Base-by-base conservation (phyloP, 2,797 vertebrate species). In the Argya squamiceps region DNA sequence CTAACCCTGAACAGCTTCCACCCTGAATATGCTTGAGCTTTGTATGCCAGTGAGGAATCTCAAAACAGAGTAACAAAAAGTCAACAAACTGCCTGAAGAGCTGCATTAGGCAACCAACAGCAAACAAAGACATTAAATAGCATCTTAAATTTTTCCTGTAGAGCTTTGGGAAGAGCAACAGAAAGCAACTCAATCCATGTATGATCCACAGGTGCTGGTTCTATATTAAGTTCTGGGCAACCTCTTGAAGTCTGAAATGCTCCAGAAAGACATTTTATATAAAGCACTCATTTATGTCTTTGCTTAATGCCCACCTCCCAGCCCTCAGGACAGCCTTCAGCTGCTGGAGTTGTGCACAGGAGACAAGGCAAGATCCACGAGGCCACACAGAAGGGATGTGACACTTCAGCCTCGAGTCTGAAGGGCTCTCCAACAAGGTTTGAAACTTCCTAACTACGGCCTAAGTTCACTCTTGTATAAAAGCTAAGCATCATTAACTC, bases 301-400 rank as follows among this genome's bases (percentile, higher is more conserved):
- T 65, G 29, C 53, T 92, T 67, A 74, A 74, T 19, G 27, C 21
- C 59, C 3, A 6, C 13, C 16, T 73, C 19, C 17, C 43, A 84
- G 15, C 41, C 55, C 65, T 39, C 39, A 47, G 27, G 41, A 41
- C 27, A 55, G 67, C 7, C 30, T 88, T 76, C 46, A 53, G 27
- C 34, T 53, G 34, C 29, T 49, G 15, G 23, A 73, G 24, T 11
- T n/a, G 58, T 1, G 2, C 41, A 37, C 0, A 0, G 37, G 37
- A 70, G 1, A 67, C 37, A 94, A 77, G 2, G 4, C 39, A 56
- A 63, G 52, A 44, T 1, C 50, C 21, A 3, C 1, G 1, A 52
- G 36, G 52, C 16, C 50, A 73, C n/a, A 36, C 1, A 44, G 32
- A 76, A 39, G 24, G 3, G 50, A 59, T 0, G 5, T 26, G 67